Percentiles rank a stretch among this genome's conserved stretches.
Evolutionary conservation across 2,888 invertebrate genomes (phyloP).

Genomic region (Hemistola chrysoprasaria): DNA sequence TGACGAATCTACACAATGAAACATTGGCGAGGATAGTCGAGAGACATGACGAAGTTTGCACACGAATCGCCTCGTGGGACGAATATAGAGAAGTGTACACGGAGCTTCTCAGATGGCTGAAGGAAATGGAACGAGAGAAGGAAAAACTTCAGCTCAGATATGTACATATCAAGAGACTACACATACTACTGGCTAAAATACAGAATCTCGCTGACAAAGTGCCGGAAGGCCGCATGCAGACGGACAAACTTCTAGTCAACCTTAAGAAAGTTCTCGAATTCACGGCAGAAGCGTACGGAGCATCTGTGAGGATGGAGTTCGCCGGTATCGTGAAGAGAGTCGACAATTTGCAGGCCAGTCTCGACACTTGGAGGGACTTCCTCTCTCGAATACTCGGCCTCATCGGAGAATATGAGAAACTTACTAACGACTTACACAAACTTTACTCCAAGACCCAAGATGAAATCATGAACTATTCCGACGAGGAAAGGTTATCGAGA

Average conservation of each 20-base stretch:
- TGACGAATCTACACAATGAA: conserved; percentile 92
- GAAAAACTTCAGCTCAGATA: conserved; percentile 90
- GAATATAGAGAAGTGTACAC: conserved; percentile 87
- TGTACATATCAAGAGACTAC: conserved; percentile 88
- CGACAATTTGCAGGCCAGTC: conserved; percentile 89
- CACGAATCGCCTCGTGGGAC: conserved; percentile 89
- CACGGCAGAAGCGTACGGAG: conserved; percentile 89
- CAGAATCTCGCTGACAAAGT: conserved; percentile 86
- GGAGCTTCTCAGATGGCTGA: conserved; percentile 89
- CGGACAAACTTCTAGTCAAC: conserved; percentile 83
- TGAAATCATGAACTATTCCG: conserved; percentile 80
- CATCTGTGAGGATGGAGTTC: conserved; percentile 91
- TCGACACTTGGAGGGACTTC: conserved; percentile 92
- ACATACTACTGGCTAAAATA: conserved; percentile 86
- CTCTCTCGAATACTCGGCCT: conserved; percentile 85
- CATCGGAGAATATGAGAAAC: conserved; percentile 84
- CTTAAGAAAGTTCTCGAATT: conserved; percentile 85
- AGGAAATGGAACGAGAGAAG: conserved; percentile 90
- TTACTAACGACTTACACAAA: conserved; percentile 81
- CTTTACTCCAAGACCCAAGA: conserved; percentile 86
- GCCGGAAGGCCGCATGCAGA: conserved; percentile 85
- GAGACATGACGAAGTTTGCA: conserved; percentile 88
- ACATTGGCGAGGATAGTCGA: conserved; percentile 90
- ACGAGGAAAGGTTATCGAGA: conserved; percentile 81
- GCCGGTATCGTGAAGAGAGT: conserved; percentile 89